Conservation (phyloP, 2,888 invertebrate species). For the Xylophagus ater region DNA sequence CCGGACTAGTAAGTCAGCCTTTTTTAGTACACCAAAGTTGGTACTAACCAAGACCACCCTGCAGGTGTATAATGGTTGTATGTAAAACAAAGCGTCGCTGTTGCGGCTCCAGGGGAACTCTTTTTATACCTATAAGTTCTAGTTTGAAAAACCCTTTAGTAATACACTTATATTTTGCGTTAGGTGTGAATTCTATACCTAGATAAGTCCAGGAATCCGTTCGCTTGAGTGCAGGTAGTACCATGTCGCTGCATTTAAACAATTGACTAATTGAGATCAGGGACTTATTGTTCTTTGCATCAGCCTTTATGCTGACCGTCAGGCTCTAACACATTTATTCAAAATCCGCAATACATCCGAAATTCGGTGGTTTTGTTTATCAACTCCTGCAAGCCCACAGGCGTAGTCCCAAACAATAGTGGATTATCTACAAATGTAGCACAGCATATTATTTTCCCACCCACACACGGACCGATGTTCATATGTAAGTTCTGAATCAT, state of each 20-base stretch:
- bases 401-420: background rate
- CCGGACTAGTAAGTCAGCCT: background rate
- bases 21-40: background rate
- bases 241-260: background rate
- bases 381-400: background rate
- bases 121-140: background rate
- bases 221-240: background rate
- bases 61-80: background rate
- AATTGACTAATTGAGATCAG: background rate
- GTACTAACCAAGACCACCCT: background rate
- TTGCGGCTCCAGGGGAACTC: constrained; percentile 1
- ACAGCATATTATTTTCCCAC: background rate
- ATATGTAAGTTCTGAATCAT: background rate
- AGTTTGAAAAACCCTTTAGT: background rate
- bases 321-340: background rate
- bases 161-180: too few relatives aligned
- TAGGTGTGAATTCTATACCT: background rate
- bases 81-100: background rate
- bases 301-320: background rate
- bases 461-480: background rate
- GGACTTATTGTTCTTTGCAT: background rate
- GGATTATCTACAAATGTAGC: background rate
- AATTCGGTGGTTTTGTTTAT: background rate
- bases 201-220: background rate
- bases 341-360: background rate